Conservation (phyloP, 2,888 invertebrate species). For the Agelastica alni region DNA sequence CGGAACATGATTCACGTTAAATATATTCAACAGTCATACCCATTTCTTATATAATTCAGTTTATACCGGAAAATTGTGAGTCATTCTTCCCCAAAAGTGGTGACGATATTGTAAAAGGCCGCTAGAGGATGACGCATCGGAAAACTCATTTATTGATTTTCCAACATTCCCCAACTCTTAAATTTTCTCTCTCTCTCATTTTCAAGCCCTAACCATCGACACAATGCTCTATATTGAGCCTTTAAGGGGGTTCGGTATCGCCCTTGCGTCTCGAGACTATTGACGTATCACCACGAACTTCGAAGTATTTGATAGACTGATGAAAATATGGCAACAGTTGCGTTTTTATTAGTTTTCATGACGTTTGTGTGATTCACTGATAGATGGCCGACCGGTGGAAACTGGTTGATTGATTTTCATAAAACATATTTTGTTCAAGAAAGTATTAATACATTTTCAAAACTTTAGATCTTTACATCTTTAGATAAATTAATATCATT, state of each 20-base stretch:
- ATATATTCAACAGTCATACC: neutral
- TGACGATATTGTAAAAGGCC: constrained; percentile 14
- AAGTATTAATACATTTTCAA: neutral
- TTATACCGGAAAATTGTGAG: constrained; percentile 3
- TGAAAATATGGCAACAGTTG: neutral
- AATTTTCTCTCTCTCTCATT: constrained; percentile 8
- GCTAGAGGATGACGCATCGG: constrained; percentile 47
- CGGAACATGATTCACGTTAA: neutral
- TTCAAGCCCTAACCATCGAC: constrained; percentile 52
- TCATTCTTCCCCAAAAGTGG: constrained; percentile 3
- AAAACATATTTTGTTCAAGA: no score
- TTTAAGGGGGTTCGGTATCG: neutral
- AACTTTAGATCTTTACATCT: neutral
- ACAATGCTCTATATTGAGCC: constrained; percentile 51
- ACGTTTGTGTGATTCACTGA: neutral
- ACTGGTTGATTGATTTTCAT: no score
- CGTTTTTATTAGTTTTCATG: neutral
- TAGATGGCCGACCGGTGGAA: no score
- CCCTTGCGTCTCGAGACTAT: constrained; percentile 1
- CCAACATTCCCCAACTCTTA: constrained; percentile 39
- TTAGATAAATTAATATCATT: neutral
- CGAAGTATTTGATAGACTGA: neutral
- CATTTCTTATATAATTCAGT: neutral
- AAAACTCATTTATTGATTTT: constrained; percentile 48
- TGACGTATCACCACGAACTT: neutral